Evolutionary conservation across 2,113 vertebrate genomes (phyloP).

Genomic region (Microcebus murinus): DNA sequence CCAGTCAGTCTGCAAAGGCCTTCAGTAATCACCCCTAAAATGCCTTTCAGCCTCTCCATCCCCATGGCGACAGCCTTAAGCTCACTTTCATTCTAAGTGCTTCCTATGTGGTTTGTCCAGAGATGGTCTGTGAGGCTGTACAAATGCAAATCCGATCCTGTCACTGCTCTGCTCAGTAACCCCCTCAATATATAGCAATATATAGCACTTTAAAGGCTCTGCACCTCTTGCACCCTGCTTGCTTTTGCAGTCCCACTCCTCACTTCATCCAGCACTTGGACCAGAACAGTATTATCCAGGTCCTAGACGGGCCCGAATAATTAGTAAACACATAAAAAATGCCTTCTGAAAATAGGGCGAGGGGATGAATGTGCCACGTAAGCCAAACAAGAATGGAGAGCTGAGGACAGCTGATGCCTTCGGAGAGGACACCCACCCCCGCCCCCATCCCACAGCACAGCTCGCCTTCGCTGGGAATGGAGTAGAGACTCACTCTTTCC

Average conservation of each 20-base stretch:
- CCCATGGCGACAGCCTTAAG: slow-evolving; percentile 55
- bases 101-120: slow-evolving; percentile 1
- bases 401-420: not conserved
- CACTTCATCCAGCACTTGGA: not conserved
- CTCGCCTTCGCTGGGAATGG: not conserved
- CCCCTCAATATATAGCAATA: not conserved
- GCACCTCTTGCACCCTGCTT: not conserved
- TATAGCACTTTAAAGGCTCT: not conserved
- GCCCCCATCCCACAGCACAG: too few relatives aligned
- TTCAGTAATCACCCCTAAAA: slow-evolving; percentile 27
- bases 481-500: not conserved
- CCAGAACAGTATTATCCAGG: not conserved
- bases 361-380: not conserved
- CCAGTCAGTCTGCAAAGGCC: slow-evolving; percentile 1
- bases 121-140: not conserved
- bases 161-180: not conserved
- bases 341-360: not conserved
- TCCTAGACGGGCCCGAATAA: not conserved
- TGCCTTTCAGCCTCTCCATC: slow-evolving; percentile 48
- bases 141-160: not conserved
- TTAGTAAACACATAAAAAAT: not conserved
- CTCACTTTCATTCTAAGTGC: slow-evolving; percentile 57
- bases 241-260: not conserved
- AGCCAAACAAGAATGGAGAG: not conserved
- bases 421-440: not conserved